Evolutionary conservation across 2,113 vertebrate genomes (phyloP), one percentile per base, ranked within the genome.

Genomic region (Mohoua ochrocephala): DNA sequence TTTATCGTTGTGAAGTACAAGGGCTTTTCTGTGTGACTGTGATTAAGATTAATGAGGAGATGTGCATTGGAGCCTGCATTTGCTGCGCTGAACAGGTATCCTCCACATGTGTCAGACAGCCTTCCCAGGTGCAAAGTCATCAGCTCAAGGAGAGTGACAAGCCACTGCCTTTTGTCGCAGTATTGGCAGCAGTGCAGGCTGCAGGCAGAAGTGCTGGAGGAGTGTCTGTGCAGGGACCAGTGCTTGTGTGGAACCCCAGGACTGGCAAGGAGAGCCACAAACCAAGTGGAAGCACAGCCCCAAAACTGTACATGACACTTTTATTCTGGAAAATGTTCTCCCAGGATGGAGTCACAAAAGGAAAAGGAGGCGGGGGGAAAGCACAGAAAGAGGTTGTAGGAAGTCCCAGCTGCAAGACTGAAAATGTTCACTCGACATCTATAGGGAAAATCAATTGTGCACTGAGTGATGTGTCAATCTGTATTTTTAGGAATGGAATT

Each of bases 401-500:
- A 89, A 50, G 14, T 67, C 45, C 6, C 44, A 49, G 26, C 37
- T 61, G 37, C 4, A 13, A 67, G 52, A n/a, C 49, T 75, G 44
- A 70, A 77, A 78, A 68, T 33, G 19, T 9, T 71, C 49, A 16
- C 44, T 69, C 18, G 10, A 3, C 8, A 4, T 73, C 47, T 39
- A 2, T 45, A 22, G 52, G 53, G 30, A 59, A 63, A 71, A 67
- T 81, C 19, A 64, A 0, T 60, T 20, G 14, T 60, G 42, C 57
- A 18, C 49, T 68, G 83, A 49, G 35, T 84, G 52, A 93, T 74
- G 16, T 13, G 60, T 39, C 26, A 81, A 65, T 97, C 60, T 95
- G 59, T 96, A 11, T 42, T 91, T 80, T 83, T 95, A 98, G 98
- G 98, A 44, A 98, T 98, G 98, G 98, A 98, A 89, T 98, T 98